phyloP scores from a whole-genome alignment of 2,888 invertebrate species.

The Podotricha telesiphe region DNA sequence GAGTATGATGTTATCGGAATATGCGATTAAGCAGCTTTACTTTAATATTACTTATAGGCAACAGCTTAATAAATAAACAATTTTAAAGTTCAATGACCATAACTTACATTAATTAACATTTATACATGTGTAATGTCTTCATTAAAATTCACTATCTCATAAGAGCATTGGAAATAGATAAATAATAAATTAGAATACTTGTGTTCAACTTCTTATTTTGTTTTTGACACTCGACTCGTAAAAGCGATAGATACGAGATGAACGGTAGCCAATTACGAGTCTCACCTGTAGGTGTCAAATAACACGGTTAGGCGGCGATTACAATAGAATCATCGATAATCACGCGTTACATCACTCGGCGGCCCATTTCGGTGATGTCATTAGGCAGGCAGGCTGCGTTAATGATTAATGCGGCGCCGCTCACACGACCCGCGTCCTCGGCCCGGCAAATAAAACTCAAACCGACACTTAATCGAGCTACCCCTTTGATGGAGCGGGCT shows the following conservation, averaged over 20 bases:
- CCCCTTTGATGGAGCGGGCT: constrained; percentile 79
- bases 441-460: constrained; percentile 76
- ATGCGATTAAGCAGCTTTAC: background rate
- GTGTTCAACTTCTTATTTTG: constrained; percentile 30
- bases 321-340: constrained; percentile 53
- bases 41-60: background rate
- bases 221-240: constrained; percentile 40
- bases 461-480: constrained; percentile 80
- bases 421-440: constrained; percentile 61
- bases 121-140: background rate
- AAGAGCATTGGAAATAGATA: constrained; percentile 9
- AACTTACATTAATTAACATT: constrained; percentile 12
- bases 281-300: constrained; percentile 48
- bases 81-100: background rate
- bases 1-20: constrained; percentile 6
- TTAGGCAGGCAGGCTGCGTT: constrained; percentile 81
- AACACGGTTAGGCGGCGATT: constrained; percentile 47
- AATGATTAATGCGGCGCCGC: constrained; percentile 83
- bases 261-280: constrained; percentile 49
- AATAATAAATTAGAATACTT: constrained; percentile 12
- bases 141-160: background rate
- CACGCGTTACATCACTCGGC: constrained; percentile 59
- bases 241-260: constrained; percentile 39
- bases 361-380: constrained; percentile 80
- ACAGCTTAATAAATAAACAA: background rate